A percentile compares a stretch with the other conserved stretches of the same genome.
Evolutionary conservation across 37 sponge, comb jelly and placozoan species (phyloP).

Genomic region (Halichondria panicea): DNA sequence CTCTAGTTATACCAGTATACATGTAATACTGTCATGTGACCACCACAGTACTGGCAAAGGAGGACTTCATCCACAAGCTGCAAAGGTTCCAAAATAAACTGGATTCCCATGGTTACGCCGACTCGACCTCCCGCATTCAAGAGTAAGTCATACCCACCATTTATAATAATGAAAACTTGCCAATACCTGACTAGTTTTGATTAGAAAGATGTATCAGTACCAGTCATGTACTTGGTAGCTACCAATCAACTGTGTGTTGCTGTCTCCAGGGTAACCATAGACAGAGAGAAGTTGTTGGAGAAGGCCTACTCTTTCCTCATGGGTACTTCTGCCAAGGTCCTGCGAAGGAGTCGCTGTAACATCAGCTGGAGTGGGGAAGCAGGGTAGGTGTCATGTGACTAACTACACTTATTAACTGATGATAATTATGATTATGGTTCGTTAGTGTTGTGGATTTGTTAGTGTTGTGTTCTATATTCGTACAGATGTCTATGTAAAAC

Average conservation of each 20-base stretch:
- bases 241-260: neutral
- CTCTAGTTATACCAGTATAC: no score
- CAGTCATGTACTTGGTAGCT: neutral
- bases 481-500: neutral
- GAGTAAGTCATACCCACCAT: neutral
- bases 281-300: conserved; percentile 26
- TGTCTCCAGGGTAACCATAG: neutral
- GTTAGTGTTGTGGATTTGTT: no score
- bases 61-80: conserved; percentile 35
- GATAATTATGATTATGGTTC: no score
- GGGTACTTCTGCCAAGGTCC: conserved; percentile 21
- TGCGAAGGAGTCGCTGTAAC: conserved; percentile 15
- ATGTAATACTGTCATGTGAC: neutral
- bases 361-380: conserved; percentile 44
- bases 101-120: conserved; percentile 23
- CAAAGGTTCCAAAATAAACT: conserved; percentile 6
- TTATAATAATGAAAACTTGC: neutral
- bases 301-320: conserved; percentile 59
- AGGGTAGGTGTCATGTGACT: no score
- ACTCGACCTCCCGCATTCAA: neutral
- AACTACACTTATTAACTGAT: no score
- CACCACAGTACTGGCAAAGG: neutral
- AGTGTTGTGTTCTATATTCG: no score
- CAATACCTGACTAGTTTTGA: neutral
- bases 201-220: no score